A percentile compares a stretch with the other conserved stretches of the same genome.
phyloP scores from a whole-genome alignment of 1,140 invertebrate genomes.

The Arion vulgaris region DNA sequence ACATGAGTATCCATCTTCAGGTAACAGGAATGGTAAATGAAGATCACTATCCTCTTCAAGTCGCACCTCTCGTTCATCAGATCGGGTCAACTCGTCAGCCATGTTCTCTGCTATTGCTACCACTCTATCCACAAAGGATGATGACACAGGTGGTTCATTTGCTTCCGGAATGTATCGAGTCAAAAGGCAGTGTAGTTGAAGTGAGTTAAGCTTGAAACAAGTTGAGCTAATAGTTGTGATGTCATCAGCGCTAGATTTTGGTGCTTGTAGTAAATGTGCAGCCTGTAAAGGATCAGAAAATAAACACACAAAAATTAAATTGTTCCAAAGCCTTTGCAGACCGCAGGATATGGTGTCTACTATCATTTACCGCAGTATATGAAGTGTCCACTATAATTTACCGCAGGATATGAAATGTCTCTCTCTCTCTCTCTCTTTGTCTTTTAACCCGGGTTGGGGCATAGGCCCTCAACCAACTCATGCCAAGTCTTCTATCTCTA shows the following conservation, averaged over 20 bases:
- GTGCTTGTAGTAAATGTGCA: slow-evolving; percentile 79
- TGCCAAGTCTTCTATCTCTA: no score
- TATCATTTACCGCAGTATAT: no score
- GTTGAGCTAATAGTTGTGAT: slow-evolving; percentile 89
- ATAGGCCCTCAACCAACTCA: no score
- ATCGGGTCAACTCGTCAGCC: slow-evolving; percentile 90
- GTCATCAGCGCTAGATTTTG: slow-evolving; percentile 91
- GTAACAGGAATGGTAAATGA: slow-evolving; percentile 90
- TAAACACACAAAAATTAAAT: no score
- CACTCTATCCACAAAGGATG: slow-evolving; percentile 60
- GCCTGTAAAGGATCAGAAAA: slow-evolving; percentile 59
- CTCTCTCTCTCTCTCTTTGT: no score
- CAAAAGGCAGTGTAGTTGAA: slow-evolving; percentile 86
- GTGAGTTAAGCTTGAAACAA: slow-evolving; percentile 97
- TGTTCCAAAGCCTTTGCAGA: no score
- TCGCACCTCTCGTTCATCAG: slow-evolving; percentile 88
- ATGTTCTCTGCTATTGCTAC: slow-evolving; percentile 90
- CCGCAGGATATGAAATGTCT: no score
- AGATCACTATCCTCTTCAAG: slow-evolving; percentile 88
- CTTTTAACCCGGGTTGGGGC: no score
- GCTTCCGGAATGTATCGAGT: slow-evolving; percentile 86
- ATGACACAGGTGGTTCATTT: slow-evolving; percentile 76
- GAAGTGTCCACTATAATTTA: no score
- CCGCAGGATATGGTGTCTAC: no score
- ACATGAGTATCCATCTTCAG: slow-evolving; percentile 98